Percentiles rank a stretch among this genome's conserved stretches.
Evolutionary conservation across 2,113 vertebrate genomes (phyloP).

Genomic region (Noturus placidus): DNA sequence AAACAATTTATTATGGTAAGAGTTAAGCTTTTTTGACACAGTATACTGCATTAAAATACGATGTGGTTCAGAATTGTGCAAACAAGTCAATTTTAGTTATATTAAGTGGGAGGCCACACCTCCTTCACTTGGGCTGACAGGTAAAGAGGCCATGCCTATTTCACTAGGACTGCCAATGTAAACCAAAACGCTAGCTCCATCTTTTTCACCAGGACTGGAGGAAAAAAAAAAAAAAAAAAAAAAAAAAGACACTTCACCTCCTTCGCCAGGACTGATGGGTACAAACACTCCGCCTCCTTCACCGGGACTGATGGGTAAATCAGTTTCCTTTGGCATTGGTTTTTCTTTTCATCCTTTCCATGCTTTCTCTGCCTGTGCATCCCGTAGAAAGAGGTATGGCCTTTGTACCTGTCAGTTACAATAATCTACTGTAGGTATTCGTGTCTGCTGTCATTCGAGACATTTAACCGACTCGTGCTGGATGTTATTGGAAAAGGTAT

Average conservation of each 20-base stretch:
- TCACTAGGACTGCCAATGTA: neutral
- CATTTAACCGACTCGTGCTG: neutral
- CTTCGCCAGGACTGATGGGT: neutral
- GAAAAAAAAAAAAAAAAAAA: too few species aligned
- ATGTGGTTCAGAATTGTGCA: neutral
- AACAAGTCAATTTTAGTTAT: neutral
- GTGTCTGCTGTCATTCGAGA: neutral
- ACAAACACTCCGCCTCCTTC: neutral
- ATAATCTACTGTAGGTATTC: too few species aligned
- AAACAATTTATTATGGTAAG: neutral
- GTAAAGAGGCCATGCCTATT: neutral
- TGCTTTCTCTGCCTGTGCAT: too few species aligned
- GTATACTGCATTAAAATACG: neutral
- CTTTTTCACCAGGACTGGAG: too few species aligned
- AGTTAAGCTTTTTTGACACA: neutral
- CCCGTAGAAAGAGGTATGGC: too few species aligned
- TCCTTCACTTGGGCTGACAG: neutral
- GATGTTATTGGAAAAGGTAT: neutral
- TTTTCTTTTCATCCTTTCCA: too few species aligned
- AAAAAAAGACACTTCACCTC: too few species aligned
- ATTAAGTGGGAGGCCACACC: neutral
- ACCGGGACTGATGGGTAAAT: neutral
- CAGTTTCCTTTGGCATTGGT: too few species aligned
- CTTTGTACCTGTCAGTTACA: too few species aligned
- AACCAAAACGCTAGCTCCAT: too few species aligned